phyloP scores from a whole-genome alignment of 2,113 vertebrate genomes.

The Tautogolabrus adspersus region DNA sequence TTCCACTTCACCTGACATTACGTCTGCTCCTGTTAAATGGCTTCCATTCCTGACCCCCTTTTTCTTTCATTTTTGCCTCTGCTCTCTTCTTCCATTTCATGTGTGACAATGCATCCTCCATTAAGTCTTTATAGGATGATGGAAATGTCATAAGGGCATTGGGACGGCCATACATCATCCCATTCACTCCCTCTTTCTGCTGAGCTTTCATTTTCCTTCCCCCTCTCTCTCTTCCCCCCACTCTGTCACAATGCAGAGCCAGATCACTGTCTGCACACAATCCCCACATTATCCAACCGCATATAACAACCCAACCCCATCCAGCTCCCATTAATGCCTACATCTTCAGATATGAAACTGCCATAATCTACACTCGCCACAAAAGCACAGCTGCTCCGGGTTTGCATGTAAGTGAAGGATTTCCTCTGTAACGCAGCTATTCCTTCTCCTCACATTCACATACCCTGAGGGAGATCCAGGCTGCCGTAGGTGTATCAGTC shows the following conservation, averaged over 20 bases:
- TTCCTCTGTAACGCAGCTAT: constrained; percentile 13
- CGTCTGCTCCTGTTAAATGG: constrained; percentile 11
- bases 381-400: constrained; percentile 20
- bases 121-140: constrained; percentile 72
- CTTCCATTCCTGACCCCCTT: constrained; percentile 21
- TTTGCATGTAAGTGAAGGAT: constrained; percentile 40
- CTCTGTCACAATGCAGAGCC: constrained; percentile 42
- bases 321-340: constrained; percentile 30
- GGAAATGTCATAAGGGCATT: constrained; percentile 73
- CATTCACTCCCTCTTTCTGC: constrained; percentile 61
- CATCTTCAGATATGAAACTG: constrained; percentile 32
- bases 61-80: constrained; percentile 37
- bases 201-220: constrained; percentile 65
- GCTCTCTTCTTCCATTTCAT: constrained; percentile 43
- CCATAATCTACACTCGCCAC: constrained; percentile 33
- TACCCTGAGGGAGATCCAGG: constrained; percentile 21
- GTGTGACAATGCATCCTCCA: constrained; percentile 69
- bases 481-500: constrained; percentile 45
- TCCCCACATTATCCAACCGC: constrained; percentile 11
- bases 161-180: constrained; percentile 70
- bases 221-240: constrained; percentile 3
- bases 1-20: constrained; percentile 50
- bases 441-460: constrained; percentile 26
- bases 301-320: not conserved
- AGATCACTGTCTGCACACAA: constrained; percentile 23